A percentile compares a stretch with the other conserved stretches of the same genome.
Conservation (phyloP, 1,140 invertebrate species). For the Spodoptera litura region DNA sequence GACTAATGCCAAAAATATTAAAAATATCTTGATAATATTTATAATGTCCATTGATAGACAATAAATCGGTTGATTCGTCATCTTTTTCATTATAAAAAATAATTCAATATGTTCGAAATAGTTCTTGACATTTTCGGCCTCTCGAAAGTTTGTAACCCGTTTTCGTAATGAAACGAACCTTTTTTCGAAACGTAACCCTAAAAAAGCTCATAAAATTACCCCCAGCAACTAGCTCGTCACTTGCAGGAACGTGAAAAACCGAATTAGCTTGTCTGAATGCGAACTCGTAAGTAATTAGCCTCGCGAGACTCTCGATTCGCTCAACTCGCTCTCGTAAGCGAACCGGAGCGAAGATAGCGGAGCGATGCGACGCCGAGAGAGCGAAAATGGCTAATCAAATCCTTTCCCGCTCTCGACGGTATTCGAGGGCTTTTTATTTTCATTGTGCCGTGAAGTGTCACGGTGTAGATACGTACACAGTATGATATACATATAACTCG, state of each 20-base stretch:
- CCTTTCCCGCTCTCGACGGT: conserved; percentile 75
- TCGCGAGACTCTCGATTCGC: conserved; percentile 80
- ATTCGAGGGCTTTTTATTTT: conserved; percentile 81
- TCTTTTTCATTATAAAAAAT: neutral
- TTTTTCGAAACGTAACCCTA: conserved; percentile 23
- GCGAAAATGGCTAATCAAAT: conserved; percentile 85
- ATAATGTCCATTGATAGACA: no score
- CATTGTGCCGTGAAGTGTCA: conserved; percentile 80
- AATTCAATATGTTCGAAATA: neutral
- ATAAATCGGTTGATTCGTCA: neutral
- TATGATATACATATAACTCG: conserved; percentile 30
- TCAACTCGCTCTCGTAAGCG: conserved; percentile 74
- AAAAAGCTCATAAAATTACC: conserved; percentile 45
- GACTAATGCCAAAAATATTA: no score
- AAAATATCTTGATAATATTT: no score
- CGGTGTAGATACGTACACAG: conserved; percentile 58
- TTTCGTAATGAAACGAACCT: neutral
- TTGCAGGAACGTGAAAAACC: conserved; percentile 78
- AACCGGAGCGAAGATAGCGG: conserved; percentile 80
- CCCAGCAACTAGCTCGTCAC: conserved; percentile 59
- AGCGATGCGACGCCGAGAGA: conserved; percentile 71
- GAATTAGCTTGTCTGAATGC: conserved; percentile 83
- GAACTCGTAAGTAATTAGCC: conserved; percentile 85
- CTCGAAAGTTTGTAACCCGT: neutral
- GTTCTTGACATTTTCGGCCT: neutral